Evolutionary conservation across 2,797 vertebrate species (phyloP).

Genomic region (Calcarius lapponicus): DNA sequence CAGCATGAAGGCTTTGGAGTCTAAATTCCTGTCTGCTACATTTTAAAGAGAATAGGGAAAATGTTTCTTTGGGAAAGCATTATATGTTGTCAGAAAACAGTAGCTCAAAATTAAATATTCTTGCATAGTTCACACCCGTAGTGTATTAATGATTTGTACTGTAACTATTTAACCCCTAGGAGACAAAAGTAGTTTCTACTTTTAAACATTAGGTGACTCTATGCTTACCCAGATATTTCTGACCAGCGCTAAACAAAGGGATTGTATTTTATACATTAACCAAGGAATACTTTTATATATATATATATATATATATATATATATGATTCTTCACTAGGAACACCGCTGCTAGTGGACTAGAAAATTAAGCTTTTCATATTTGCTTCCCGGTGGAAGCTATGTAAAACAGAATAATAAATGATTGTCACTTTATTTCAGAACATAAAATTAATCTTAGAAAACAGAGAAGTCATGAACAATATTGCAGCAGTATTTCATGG

Average conservation of each 20-base stretch:
- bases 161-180: slow-evolving; percentile 7
- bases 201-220: neutral
- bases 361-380: slow-evolving; percentile 76
- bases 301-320: slow-evolving; percentile 30
- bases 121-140: neutral
- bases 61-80: neutral
- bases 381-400: slow-evolving; percentile 66
- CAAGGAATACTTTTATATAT: slow-evolving; percentile 52
- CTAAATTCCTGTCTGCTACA: neutral
- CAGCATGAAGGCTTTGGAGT: neutral
- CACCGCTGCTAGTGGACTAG: slow-evolving; percentile 64
- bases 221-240: neutral
- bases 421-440: slow-evolving; percentile 75
- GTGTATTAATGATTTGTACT: neutral
- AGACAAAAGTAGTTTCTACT: neutral
- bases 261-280: slow-evolving; percentile 47
- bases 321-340: slow-evolving; percentile 48
- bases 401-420: slow-evolving; percentile 79
- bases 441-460: slow-evolving; percentile 77
- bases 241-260: slow-evolving; percentile 10
- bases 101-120: slow-evolving; percentile 23
- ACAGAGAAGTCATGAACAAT: slow-evolving; percentile 71
- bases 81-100: neutral
- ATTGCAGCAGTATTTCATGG: slow-evolving; percentile 70
- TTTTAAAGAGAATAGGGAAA: slow-evolving; percentile 6